Percentiles rank a stretch among this genome's conserved stretches.
These are phyloP conservation scores for Mimas tiliae DNA, from an alignment of 2,888 invertebrate species.

Conservation along the genomic window DNA sequence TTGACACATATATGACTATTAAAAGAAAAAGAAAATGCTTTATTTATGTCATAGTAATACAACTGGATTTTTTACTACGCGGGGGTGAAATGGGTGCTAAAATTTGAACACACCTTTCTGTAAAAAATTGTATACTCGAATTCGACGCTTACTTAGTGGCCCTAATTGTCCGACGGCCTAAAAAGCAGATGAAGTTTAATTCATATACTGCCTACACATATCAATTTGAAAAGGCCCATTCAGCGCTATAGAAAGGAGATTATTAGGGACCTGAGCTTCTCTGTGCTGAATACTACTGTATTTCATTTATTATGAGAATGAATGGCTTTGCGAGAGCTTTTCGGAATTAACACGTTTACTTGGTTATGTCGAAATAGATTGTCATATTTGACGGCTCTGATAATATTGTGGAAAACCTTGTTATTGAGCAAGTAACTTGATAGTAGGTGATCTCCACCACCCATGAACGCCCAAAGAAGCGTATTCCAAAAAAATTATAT, in stretches of 20 bases:
- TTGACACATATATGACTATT: no score
- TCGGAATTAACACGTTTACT: neutral
- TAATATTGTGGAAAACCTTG: no score
- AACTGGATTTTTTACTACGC: no score
- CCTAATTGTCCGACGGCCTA: conserved; percentile 35
- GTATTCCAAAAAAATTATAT: no score
- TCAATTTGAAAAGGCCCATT: conserved; percentile 40
- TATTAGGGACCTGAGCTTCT: conserved; percentile 12
- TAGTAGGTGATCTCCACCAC: no score
- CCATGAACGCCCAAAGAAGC: no score
- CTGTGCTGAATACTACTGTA: conserved; percentile 3
- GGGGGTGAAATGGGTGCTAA: no score
- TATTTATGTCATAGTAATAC: no score
- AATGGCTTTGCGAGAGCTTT: conserved; percentile 7
- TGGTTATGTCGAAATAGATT: neutral
- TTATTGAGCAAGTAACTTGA: no score
- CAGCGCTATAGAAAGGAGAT: conserved; percentile 31
- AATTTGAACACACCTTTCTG: no score
- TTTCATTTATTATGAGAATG: conserved; percentile 12
- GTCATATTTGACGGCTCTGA: neutral
- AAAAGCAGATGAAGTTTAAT: conserved; percentile 44
- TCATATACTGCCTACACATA: conserved; percentile 37
- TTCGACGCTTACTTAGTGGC: conserved; percentile 33
- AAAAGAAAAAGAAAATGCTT: no score
- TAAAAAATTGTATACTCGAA: no score